These are phyloP conservation scores for Ophion costatus DNA, from an alignment of 2,888 invertebrate genomes.

Conservation along the genomic window DNA sequence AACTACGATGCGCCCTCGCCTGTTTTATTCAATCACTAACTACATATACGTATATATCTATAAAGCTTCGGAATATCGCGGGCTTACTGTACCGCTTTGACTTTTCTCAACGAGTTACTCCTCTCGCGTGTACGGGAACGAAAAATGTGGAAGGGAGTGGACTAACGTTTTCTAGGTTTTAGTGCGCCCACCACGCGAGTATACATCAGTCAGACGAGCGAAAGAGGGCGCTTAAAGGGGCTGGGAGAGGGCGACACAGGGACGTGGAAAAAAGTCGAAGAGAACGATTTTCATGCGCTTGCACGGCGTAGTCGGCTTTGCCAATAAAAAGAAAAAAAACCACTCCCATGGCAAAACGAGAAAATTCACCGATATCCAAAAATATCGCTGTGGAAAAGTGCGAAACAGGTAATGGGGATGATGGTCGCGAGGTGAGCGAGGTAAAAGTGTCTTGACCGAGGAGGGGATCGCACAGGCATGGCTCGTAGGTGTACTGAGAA, in stretches of 20 bases:
- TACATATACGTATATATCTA: background rate
- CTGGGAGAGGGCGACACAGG: slow-evolving; percentile 7
- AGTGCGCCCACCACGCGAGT: slow-evolving; percentile 10
- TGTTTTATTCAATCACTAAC: background rate
- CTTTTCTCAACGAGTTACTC: background rate
- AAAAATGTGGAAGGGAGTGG: background rate
- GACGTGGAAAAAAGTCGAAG: slow-evolving; percentile 6
- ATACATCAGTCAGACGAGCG: slow-evolving; percentile 55
- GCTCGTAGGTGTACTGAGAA: slow-evolving; percentile 73
- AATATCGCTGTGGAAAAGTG: background rate
- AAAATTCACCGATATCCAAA: background rate
- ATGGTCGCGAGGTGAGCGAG: slow-evolving; percentile 27
- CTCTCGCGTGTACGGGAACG: background rate
- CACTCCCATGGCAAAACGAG: background rate
- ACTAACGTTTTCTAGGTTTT: slow-evolving; percentile 43
- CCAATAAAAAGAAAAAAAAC: slow-evolving; percentile 13
- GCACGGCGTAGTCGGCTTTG: background rate
- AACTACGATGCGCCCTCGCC: background rate
- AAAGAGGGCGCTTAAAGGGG: slow-evolving; percentile 59
- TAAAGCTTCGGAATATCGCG: background rate
- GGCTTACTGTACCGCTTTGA: background rate
- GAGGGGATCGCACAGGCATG: slow-evolving; percentile 56
- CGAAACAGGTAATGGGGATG: slow-evolving; percentile 17
- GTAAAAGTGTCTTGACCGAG: slow-evolving; percentile 54
- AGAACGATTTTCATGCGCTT: slow-evolving; percentile 1